Conservation (phyloP, 2,797 vertebrate species). For the Melanotaenia parkinsoni region DNA sequence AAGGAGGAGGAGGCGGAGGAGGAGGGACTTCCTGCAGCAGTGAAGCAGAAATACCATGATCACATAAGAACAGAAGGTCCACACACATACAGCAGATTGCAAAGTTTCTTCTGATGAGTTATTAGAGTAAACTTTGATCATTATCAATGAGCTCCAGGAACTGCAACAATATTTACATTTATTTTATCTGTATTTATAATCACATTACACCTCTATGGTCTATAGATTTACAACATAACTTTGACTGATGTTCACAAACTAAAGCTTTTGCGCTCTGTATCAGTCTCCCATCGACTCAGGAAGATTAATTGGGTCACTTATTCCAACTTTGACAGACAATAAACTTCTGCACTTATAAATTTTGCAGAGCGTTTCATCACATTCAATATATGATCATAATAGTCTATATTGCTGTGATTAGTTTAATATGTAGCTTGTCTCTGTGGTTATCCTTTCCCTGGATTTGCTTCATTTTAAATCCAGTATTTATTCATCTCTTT, state of each 20-base stretch:
- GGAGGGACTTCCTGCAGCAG: constrained; percentile 90
- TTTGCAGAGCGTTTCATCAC: neutral
- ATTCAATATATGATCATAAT: neutral
- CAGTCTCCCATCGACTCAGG: neutral
- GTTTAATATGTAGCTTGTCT: neutral
- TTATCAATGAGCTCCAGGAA: neutral
- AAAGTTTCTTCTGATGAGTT: neutral
- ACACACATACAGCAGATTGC: neutral
- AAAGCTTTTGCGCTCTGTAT: neutral
- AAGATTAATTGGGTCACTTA: neutral
- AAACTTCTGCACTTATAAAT: no score
- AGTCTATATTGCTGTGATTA: neutral
- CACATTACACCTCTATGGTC: neutral
- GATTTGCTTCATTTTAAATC: neutral
- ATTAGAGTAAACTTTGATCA: neutral
- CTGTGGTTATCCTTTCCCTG: neutral
- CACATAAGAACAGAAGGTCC: constrained; percentile 69
- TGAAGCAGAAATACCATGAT: constrained; percentile 85
- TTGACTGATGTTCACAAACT: neutral
- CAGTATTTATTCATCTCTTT: neutral
- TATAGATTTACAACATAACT: neutral
- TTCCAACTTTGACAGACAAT: neutral
- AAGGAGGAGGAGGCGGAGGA: constrained; percentile 69
- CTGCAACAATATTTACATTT: neutral
- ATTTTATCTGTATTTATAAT: neutral